Base-by-base conservation (phyloP, 1,140 invertebrate genomes). In the Nasonia longicornis region DNA sequence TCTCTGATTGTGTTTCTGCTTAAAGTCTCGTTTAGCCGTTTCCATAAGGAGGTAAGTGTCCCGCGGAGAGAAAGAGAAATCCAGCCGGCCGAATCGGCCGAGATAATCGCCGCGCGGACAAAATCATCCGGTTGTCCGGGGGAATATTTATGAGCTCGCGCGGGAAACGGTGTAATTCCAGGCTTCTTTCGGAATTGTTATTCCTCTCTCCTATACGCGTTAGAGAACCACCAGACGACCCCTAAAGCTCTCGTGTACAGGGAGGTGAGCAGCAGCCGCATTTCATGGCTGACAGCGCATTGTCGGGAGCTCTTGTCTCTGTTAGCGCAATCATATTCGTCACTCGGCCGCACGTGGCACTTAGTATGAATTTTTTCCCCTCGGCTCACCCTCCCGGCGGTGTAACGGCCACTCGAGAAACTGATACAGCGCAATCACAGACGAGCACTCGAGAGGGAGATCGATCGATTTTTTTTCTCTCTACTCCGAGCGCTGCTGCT, bases 291-390 rank as follows among this genome's bases (percentile, higher is more conserved):
- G 79, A 82, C 79, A 83, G 84, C 79, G 80, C 81, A 85, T 85
- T 83, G 85, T 82, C 81, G 70, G 83, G 79, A 38, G 67, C 80
- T 77, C 80, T 82, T 82, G 67, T 82, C 71, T 83, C 80, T 82
- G 82, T 84, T 82, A 85, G 80, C 82, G 75, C 82, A 82, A 82
- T 84, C 81, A 83, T 85, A 84, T 85, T 84, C 83, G 83, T 81
- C 80, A 71, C 82, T 77, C 69, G 80, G 82, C 80, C 80, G 26
- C 26, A 79, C 79, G 79, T 80, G 78, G n/a, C 35, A 26, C 10
- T 22, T 42, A 7, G 22, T 70, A 48, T 72, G n/a, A 38, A 38
- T 45, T 45, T 58, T 35, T 70, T 42, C 64, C 67, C 31, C 74
- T 82, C n/a, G 48, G 7, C 64, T n/a, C 31, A 2, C 38, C 77